A percentile compares a stretch with the other conserved stretches of the same genome.
phyloP scores from a whole-genome alignment of 1,140 invertebrate species.

The Drosophila paulistorum region DNA sequence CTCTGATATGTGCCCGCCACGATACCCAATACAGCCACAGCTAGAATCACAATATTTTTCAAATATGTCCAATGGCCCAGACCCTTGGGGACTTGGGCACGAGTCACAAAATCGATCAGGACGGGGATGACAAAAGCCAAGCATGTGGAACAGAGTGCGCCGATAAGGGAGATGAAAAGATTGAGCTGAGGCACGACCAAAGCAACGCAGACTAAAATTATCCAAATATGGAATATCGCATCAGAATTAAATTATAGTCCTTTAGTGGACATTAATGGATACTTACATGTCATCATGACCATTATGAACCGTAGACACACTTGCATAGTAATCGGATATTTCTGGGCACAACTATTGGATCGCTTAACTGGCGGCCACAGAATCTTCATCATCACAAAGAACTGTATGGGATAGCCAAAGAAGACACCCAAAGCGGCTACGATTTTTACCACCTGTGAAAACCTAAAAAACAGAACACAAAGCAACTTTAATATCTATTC shows the following conservation, averaged over 20 bases:
- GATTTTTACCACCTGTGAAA: constrained; percentile 86
- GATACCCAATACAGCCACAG: constrained; percentile 88
- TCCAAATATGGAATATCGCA: neutral
- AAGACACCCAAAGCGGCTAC: constrained; percentile 90
- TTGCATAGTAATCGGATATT: constrained; percentile 80
- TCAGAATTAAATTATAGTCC: neutral
- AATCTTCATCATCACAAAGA: constrained; percentile 91
- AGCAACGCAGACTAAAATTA: constrained; percentile 89
- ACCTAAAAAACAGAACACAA: constrained; percentile 73
- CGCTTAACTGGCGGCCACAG: constrained; percentile 85
- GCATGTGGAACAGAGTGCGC: constrained; percentile 93
- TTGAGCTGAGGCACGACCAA: constrained; percentile 92
- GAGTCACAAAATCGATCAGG: constrained; percentile 90
- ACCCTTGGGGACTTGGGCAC: constrained; percentile 83
- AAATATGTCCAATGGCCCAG: constrained; percentile 82
- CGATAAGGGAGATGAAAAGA: constrained; percentile 94
- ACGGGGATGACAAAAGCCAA: constrained; percentile 95
- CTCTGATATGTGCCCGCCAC: constrained; percentile 90
- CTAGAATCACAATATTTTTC: constrained; percentile 88
- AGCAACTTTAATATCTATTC: too few species aligned
- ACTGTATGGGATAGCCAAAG: constrained; percentile 92
- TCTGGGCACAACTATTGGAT: constrained; percentile 84
- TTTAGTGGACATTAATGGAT: neutral
- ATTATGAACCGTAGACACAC: constrained; percentile 82
- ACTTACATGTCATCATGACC: constrained; percentile 91